A percentile compares a stretch with the other conserved stretches of the same genome.
These are phyloP conservation scores for Xanthorhoe spadicearia DNA, from an alignment of 2,888 invertebrate species.

Conservation along the genomic window DNA sequence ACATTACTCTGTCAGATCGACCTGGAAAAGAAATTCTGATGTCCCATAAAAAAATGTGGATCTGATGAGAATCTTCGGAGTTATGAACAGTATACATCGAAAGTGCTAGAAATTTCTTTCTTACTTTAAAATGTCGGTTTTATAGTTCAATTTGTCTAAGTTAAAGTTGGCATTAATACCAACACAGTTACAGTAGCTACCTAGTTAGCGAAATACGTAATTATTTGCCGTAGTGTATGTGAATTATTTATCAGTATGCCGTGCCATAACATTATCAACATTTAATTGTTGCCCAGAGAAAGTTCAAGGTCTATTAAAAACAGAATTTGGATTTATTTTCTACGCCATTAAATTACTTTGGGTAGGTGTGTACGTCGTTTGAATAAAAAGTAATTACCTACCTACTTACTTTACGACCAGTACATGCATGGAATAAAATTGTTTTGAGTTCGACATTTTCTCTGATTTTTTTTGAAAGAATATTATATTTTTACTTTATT, in stretches of 20 bases:
- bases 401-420: conserved; percentile 7
- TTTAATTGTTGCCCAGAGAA: conserved; percentile 27
- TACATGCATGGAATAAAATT: conserved; percentile 4
- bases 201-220: neutral
- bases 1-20: too few species aligned
- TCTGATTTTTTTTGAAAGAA: neutral
- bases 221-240: conserved; percentile 26
- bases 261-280: conserved; percentile 30
- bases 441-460: neutral
- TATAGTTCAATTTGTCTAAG: too few species aligned
- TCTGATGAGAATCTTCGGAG: too few species aligned
- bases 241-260: conserved; percentile 42
- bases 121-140: too few species aligned
- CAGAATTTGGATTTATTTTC: conserved; percentile 4
- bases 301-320: conserved; percentile 19
- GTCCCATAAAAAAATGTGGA: too few species aligned
- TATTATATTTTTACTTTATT: neutral
- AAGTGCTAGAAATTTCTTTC: too few species aligned
- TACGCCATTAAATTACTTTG: conserved; percentile 1
- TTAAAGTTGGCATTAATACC: too few species aligned
- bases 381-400: conserved; percentile 8
- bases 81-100: too few species aligned
- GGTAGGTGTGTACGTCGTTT: conserved; percentile 1
- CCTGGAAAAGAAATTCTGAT: too few species aligned
- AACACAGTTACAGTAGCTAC: neutral